These are phyloP conservation scores for Himalopsyche kuldschensis DNA, from an alignment of 2,888 invertebrate species.

Conservation along the genomic window DNA sequence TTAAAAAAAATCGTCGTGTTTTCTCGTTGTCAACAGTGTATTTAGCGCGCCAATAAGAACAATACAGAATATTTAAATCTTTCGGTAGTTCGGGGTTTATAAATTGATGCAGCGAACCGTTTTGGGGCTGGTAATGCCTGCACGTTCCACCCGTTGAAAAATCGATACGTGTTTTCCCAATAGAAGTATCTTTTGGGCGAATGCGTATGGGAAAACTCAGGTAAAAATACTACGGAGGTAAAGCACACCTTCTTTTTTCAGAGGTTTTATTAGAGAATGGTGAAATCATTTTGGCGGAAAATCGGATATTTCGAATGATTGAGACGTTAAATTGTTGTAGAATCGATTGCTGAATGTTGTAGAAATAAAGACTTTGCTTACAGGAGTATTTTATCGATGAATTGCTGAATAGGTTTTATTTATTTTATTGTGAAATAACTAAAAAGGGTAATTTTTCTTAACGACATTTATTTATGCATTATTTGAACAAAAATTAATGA, in stretches of 20 bases:
- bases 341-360: background rate
- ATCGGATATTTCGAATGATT: background rate
- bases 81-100: too few species aligned
- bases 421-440: too few species aligned
- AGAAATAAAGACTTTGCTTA: too few species aligned
- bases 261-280: background rate
- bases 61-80: too few species aligned
- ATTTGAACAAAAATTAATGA: too few species aligned
- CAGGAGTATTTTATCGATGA: too few species aligned
- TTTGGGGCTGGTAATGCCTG: conserved; percentile 16
- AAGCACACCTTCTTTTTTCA: background rate
- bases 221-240: background rate
- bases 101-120: background rate
- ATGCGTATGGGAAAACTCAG: background rate
- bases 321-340: background rate
- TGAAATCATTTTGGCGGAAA: background rate
- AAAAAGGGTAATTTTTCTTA: too few species aligned
- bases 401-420: too few species aligned
- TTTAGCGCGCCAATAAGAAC: too few species aligned
- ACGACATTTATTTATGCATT: too few species aligned
- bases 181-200: too few species aligned
- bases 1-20: background rate
- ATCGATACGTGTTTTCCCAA: background rate
- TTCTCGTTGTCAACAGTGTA: background rate
- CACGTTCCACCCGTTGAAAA: conserved; percentile 26